A percentile compares a stretch with the other conserved stretches of the same genome.
These are phyloP conservation scores for Hemicrepidius hirtus DNA, from an alignment of 2,888 invertebrate species.

Conservation along the genomic window DNA sequence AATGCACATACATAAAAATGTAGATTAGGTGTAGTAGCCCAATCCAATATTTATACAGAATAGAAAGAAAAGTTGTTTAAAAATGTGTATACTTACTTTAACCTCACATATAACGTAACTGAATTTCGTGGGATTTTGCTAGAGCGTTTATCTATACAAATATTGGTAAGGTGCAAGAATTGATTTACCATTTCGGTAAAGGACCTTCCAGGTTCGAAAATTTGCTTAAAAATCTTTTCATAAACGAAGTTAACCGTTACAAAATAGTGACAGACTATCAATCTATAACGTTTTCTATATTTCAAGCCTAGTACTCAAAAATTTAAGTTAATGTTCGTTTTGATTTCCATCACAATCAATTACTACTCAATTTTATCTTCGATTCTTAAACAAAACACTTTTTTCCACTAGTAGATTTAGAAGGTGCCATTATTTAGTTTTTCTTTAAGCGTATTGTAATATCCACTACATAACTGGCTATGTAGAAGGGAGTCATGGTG, in stretches of 20 bases:
- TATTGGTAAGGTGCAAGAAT: conserved; percentile 42
- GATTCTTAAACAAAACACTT: too few species aligned
- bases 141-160: conserved; percentile 42
- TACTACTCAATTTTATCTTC: too few species aligned
- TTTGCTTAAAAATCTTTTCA: conserved; percentile 2
- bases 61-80: conserved; percentile 13
- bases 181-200: conserved; percentile 23
- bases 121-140: conserved; percentile 69
- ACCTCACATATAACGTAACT: conserved; percentile 65
- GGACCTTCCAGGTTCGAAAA: neutral
- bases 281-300: too few species aligned
- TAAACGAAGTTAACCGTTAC: conserved; percentile 11
- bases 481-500: too few species aligned
- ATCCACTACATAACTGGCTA: too few species aligned
- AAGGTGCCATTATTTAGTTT: too few species aligned
- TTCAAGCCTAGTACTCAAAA: too few species aligned
- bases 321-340: too few species aligned
- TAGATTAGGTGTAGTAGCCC: conserved; percentile 68
- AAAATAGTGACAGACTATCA: neutral
- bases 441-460: too few species aligned
- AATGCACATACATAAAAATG: conserved; percentile 70
- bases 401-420: too few species aligned
- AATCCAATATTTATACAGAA: conserved; percentile 34
- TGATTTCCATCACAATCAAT: too few species aligned
- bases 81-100: conserved; percentile 60